Conservation (phyloP, 1,140 invertebrate species). For the Papilio dardanus region DNA sequence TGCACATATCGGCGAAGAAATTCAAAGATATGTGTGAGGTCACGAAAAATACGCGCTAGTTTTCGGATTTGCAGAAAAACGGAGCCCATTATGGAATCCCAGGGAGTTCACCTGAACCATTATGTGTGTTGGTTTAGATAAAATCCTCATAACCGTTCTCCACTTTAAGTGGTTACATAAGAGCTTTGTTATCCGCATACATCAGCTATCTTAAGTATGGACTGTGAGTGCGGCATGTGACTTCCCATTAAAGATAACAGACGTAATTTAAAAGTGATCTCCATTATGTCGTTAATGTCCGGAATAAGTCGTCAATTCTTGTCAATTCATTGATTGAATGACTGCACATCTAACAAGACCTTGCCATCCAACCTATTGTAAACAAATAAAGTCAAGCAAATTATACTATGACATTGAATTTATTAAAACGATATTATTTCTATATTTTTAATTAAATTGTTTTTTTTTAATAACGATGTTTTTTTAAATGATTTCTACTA, state of each 20-base stretch:
- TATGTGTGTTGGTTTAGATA: no score
- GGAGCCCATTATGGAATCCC: no score
- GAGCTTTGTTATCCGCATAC: no score
- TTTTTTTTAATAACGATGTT: not conserved
- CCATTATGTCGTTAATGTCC: not conserved
- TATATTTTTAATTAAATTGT: not conserved
- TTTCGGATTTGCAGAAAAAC: no score
- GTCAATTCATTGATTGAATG: slow-evolving; percentile 6
- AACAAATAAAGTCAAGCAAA: not conserved
- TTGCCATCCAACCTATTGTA: slow-evolving; percentile 10
- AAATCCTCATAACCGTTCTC: no score
- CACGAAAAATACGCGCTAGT: no score
- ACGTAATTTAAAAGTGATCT: not conserved
- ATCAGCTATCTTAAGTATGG: no score
- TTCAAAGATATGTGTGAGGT: no score
- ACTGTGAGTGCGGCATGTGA: not conserved
- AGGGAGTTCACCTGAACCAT: no score
- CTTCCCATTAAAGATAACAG: not conserved
- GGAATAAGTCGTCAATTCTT: slow-evolving; percentile 4
- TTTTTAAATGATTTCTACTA: not conserved
- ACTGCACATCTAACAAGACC: not conserved
- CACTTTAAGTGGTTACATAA: not conserved
- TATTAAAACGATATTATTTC: not conserved
- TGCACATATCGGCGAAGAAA: no score
- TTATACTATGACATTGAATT: not conserved